Conservation (phyloP, 2,113 vertebrate genomes). For the Ammodytes marinus region DNA sequence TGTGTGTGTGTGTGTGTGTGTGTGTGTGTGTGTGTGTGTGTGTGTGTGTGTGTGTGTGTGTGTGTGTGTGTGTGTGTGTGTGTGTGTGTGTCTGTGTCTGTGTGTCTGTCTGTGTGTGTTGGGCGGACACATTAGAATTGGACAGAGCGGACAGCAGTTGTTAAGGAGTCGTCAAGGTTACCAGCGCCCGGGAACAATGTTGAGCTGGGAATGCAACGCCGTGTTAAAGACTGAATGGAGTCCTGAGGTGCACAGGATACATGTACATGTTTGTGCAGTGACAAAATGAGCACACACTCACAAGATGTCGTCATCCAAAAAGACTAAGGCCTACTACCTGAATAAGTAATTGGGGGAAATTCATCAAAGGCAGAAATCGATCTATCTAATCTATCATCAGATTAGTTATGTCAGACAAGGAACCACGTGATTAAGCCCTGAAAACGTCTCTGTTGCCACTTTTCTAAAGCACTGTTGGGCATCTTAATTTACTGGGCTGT, state of each 20-base stretch:
- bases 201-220: slow-evolving; percentile 63
- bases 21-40: slow-evolving; percentile 1
- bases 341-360: slow-evolving; percentile 24
- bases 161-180: slow-evolving; percentile 82
- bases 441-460: slow-evolving; percentile 61
- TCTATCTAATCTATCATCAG: slow-evolving; percentile 24
- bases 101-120: slow-evolving; percentile 3
- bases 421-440: slow-evolving; percentile 40
- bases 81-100: slow-evolving; percentile 2
- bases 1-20: neutral
- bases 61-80: neutral
- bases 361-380: slow-evolving; percentile 5
- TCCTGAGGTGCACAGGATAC: slow-evolving; percentile 44
- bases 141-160: slow-evolving; percentile 70
- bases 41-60: neutral
- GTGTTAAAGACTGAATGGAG: slow-evolving; percentile 61
- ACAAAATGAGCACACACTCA: slow-evolving; percentile 24
- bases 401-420: slow-evolving; percentile 38
- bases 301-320: slow-evolving; percentile 12
- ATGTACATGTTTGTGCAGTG: slow-evolving; percentile 16
- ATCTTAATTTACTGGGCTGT: slow-evolving; percentile 73
- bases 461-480: slow-evolving; percentile 70
- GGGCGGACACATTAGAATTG: slow-evolving; percentile 24
- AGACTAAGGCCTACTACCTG: neutral
- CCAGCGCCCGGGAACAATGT: slow-evolving; percentile 68